Conservation (phyloP, 2,797 vertebrate species). For the Lindbergichthys nudifrons region DNA sequence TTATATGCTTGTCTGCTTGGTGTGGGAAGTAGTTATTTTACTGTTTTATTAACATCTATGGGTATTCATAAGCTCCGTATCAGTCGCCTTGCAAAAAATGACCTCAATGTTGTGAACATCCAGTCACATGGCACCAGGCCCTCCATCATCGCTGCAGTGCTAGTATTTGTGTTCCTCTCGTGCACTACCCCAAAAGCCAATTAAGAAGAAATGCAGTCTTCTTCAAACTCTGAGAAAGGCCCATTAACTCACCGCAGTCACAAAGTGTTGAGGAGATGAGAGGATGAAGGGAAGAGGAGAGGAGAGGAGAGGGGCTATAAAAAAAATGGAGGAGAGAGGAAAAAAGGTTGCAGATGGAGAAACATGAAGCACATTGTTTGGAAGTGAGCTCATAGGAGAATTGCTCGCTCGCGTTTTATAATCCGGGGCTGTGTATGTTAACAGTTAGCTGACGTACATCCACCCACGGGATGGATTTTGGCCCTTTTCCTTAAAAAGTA, state of each 20-base stretch:
- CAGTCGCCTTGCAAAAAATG: slow-evolving; percentile 40
- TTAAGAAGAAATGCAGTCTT: slow-evolving; percentile 74
- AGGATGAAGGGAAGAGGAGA: slow-evolving; percentile 66
- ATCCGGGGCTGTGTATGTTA: slow-evolving; percentile 80
- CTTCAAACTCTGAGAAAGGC: slow-evolving; percentile 65
- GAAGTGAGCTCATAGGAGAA: slow-evolving; percentile 87
- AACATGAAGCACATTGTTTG: slow-evolving; percentile 87
- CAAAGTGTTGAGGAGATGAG: slow-evolving; percentile 68
- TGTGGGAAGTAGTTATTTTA: slow-evolving; percentile 6
- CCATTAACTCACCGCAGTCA: slow-evolving; percentile 72
- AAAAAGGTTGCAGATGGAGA: slow-evolving; percentile 86
- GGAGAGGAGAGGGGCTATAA: slow-evolving; percentile 66
- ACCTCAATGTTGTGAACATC: slow-evolving; percentile 47
- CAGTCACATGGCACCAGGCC: slow-evolving; percentile 61
- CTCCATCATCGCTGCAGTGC: slow-evolving; percentile 53
- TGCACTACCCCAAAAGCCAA: slow-evolving; percentile 69
- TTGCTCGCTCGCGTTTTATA: slow-evolving; percentile 82
- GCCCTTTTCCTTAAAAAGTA: slow-evolving; percentile 48
- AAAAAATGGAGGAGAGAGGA: slow-evolving; percentile 68
- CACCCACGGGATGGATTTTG: slow-evolving; percentile 62
- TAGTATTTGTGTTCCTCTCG: slow-evolving; percentile 67
- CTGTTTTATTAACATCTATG: slow-evolving; percentile 33
- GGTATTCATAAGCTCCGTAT: slow-evolving; percentile 19
- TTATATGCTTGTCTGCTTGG: slow-evolving; percentile 3
- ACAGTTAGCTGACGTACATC: slow-evolving; percentile 82